Evolutionary conservation across 2,113 vertebrate species (phyloP), one percentile per base, ranked within the genome.

Genomic region (Proteles cristata): DNA sequence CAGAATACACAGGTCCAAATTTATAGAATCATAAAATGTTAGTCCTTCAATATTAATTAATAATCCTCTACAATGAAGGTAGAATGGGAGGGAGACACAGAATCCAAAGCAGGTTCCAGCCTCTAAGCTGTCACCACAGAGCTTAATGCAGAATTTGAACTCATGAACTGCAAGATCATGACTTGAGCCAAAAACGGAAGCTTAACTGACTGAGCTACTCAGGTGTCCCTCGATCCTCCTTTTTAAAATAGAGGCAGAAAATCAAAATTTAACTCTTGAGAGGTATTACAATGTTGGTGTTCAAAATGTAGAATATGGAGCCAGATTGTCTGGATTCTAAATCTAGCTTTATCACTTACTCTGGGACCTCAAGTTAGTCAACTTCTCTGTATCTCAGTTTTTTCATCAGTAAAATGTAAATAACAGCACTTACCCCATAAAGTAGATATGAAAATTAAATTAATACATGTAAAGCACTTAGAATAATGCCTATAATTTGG

Each of bases 381-480:
- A 87, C 39, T 91, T 84, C 50, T 92, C 71, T 83, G 16, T 85
- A 15, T 80, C 19, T 94, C 55, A 12, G 45, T 63, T 96, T 96
- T 69, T 73, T 96, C 55, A 95, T 21, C 55, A 68, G 12, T 74
- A 65, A 96, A 88, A 91, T 53, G 25, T n/a, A 25, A 88, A 66
- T 82, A 90, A 80, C 7, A 91, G 61, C 48, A 69, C n/a, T 96
- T 87, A 94, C 1, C 50, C 85, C 17, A 81, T 95, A 80, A 92
- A 21, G 82, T 10, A 89, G 15, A 76, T 35, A 53, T 1, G 80
- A 88, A 39, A 90, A 90, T 43, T 77, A 86, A 71, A 77, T 71
- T 66, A 53, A 55, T 23, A 89, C 15, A 97, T 7, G 25, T 50
- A 92, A 91, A 90, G 55, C 50, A 66, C 53, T 74, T 95, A 55